Conservation (phyloP, 2,888 invertebrate genomes). For the Diarsia dahlii region DNA sequence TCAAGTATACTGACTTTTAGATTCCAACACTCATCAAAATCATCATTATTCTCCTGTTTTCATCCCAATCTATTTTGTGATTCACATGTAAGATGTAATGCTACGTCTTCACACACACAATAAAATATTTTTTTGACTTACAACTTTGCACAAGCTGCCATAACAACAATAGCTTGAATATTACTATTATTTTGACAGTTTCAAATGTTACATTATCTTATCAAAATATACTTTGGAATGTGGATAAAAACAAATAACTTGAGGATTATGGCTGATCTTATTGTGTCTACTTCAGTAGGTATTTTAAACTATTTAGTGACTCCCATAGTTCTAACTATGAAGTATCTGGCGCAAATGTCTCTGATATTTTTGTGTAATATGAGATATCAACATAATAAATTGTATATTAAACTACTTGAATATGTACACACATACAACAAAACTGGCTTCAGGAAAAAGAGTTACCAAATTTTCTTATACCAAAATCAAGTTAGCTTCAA, state of each 20-base stretch:
- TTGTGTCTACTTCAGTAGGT: neutral
- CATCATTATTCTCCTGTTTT: neutral
- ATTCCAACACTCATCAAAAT: neutral
- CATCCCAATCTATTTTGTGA: neutral
- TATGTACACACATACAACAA: neutral
- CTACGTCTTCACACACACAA: neutral
- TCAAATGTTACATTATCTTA: conserved; percentile 1
- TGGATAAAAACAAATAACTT: conserved; percentile 9
- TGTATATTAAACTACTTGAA: neutral
- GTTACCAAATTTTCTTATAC: neutral
- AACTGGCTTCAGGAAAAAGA: neutral
- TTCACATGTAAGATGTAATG: neutral
- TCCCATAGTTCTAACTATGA: neutral
- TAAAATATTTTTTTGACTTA: neutral
- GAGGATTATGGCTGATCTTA: neutral
- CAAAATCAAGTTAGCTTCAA: neutral
- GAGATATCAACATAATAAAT: neutral
- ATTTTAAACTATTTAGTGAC: too few species aligned
- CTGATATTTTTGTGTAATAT: neutral
- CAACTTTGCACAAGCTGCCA: neutral
- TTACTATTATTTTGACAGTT: neutral
- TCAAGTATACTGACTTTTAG: neutral
- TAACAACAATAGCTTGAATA: neutral
- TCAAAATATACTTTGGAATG: neutral
- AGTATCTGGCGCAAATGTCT: neutral